phyloP scores from a whole-genome alignment of 2,113 vertebrate genomes.

The Elgaria multicarinata region DNA sequence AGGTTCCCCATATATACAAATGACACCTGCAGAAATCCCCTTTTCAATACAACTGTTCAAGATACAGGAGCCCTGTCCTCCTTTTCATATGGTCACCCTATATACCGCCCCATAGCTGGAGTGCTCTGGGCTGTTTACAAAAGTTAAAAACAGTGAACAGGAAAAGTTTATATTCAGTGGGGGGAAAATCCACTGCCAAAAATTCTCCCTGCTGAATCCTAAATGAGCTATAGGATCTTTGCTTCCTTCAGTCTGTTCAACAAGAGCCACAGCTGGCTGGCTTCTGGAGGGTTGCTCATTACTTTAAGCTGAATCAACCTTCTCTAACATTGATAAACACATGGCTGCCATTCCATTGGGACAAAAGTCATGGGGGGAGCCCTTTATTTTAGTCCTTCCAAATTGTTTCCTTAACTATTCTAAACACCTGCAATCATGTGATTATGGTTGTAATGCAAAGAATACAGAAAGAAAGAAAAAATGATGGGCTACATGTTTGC shows the following conservation, averaged over 20 bases:
- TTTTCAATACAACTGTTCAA: too few species aligned
- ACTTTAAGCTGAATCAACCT: slow-evolving; percentile 28
- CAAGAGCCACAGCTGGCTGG: background rate
- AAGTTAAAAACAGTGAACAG: too few species aligned
- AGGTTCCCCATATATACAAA: too few species aligned
- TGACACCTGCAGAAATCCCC: too few species aligned
- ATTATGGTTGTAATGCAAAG: background rate
- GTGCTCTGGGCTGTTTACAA: too few species aligned
- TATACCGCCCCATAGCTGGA: too few species aligned
- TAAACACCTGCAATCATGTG: background rate
- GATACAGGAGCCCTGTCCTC: too few species aligned
- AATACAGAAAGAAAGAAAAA: background rate
- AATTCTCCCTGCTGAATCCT: slow-evolving; percentile 21
- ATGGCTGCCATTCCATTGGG: background rate
- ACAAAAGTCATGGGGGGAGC: slow-evolving; percentile 7
- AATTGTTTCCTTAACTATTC: slow-evolving; percentile 10
- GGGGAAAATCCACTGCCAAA: slow-evolving; percentile 13
- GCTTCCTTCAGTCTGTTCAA: background rate
- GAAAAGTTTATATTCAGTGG: background rate
- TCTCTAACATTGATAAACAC: slow-evolving; percentile 31
- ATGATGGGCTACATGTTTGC: background rate
- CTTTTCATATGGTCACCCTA: too few species aligned
- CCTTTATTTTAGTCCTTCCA: slow-evolving; percentile 17
- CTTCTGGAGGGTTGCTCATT: slow-evolving; percentile 32
- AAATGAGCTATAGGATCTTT: slow-evolving; percentile 38